phyloP scores from a whole-genome alignment of 2,797 vertebrate species.

The Hoplostethus mediterraneus region DNA sequence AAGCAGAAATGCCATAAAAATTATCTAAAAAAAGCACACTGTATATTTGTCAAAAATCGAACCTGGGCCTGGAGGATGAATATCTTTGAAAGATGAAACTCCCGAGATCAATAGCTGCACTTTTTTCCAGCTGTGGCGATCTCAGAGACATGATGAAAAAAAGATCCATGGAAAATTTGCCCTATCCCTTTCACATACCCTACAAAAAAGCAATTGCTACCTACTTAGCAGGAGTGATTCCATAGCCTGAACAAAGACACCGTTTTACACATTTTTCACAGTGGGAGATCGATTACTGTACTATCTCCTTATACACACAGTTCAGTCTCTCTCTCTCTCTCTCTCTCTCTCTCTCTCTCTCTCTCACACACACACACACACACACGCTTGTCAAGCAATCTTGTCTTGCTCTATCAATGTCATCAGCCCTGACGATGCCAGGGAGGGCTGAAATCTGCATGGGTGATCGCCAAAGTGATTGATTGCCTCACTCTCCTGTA shows the following conservation, averaged over 20 bases:
- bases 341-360: slow-evolving; percentile 8
- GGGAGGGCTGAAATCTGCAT: slow-evolving; percentile 80
- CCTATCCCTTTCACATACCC: slow-evolving; percentile 43
- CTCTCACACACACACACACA: slow-evolving; percentile 5
- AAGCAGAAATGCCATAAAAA: slow-evolving; percentile 48
- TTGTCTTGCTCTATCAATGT: slow-evolving; percentile 68
- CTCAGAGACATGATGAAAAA: slow-evolving; percentile 46
- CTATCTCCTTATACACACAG: slow-evolving; percentile 35
- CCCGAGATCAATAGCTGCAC: slow-evolving; percentile 74
- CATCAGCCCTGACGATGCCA: slow-evolving; percentile 81
- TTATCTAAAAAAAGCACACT: slow-evolving; percentile 55
- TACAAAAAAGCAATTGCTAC: slow-evolving; percentile 42
- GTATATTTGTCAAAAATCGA: slow-evolving; percentile 74
- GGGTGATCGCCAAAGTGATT: slow-evolving; percentile 85
- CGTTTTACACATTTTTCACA: slow-evolving; percentile 33
- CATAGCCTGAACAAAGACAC: slow-evolving; percentile 51
- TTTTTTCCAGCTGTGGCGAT: slow-evolving; percentile 71
- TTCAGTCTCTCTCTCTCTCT: slow-evolving; percentile 3
- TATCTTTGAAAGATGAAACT: slow-evolving; percentile 74
- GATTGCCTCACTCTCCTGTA: slow-evolving; percentile 80
- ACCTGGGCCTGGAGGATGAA: slow-evolving; percentile 63
- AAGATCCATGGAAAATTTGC: slow-evolving; percentile 66
- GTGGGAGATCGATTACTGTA: slow-evolving; percentile 45
- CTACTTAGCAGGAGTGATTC: slow-evolving; percentile 49
- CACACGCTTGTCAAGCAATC: slow-evolving; percentile 62